These are phyloP conservation scores for Heteropelma amictum DNA, from an alignment of 2,888 invertebrate genomes.

Conservation along the genomic window DNA sequence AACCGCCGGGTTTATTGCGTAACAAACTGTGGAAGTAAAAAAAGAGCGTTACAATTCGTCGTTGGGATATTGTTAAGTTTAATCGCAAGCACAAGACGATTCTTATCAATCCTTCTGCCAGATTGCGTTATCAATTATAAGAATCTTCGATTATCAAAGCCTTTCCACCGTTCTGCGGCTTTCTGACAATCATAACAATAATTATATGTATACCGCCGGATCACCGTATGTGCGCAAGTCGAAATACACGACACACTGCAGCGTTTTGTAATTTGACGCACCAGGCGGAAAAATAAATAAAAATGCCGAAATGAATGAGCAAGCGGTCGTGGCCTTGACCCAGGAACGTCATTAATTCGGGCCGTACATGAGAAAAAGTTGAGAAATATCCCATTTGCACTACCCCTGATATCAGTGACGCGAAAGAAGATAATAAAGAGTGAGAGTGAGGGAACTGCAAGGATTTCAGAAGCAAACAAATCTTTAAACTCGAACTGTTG, in stretches of 20 bases:
- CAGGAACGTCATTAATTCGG: conserved; percentile 44
- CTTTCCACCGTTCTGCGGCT: too few relatives aligned
- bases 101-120: too few relatives aligned
- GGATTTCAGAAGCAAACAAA: neutral
- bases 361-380: conserved; percentile 15
- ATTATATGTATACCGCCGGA: neutral
- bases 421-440: neutral
- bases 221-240: neutral
- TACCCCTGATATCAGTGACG: neutral
- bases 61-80: too few relatives aligned
- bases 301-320: conserved; percentile 47
- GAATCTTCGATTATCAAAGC: too few relatives aligned
- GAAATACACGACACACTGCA: neutral
- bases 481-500: neutral
- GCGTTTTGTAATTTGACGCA: conserved; percentile 27
- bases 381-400: too few relatives aligned
- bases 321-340: conserved; percentile 56
- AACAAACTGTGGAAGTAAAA: too few relatives aligned
- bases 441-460: neutral
- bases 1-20: too few relatives aligned
- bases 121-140: too few relatives aligned
- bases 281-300: conserved; percentile 11
- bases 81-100: too few relatives aligned
- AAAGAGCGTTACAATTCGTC: too few relatives aligned
- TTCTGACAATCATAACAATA: neutral